phyloP scores from a whole-genome alignment of 1,140 invertebrate species.

The Eufriesea mexicana region DNA sequence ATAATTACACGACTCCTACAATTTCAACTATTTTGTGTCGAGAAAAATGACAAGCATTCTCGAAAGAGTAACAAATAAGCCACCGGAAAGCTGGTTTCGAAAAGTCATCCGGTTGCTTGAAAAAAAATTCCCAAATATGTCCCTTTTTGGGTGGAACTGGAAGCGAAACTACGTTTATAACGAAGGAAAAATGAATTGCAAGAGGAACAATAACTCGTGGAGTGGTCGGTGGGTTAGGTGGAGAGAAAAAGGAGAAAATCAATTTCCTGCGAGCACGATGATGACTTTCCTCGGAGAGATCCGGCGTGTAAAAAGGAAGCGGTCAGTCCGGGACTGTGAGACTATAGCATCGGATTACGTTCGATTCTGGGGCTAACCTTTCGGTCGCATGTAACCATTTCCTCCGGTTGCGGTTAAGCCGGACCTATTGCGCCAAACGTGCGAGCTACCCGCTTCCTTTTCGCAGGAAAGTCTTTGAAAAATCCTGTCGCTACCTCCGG shows the following conservation, averaged over 20 bases:
- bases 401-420: slow-evolving; percentile 43
- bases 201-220: neutral
- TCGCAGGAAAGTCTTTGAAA: slow-evolving; percentile 45
- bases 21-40: too few relatives aligned
- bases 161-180: neutral
- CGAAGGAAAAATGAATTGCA: too few relatives aligned
- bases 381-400: slow-evolving; percentile 39
- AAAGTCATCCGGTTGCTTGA: too few relatives aligned
- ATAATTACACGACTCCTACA: too few relatives aligned
- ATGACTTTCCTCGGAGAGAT: slow-evolving; percentile 7
- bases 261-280: slow-evolving; percentile 5
- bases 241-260: neutral
- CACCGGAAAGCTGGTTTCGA: too few relatives aligned
- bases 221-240: neutral
- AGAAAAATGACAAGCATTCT: too few relatives aligned
- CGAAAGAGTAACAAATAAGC: too few relatives aligned
- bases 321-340: neutral
- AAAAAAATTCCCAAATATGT: too few relatives aligned
- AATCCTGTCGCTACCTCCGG: slow-evolving; percentile 42
- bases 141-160: too few relatives aligned
- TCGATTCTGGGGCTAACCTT: slow-evolving; percentile 31
- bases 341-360: slow-evolving; percentile 47
- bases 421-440: slow-evolving; percentile 30
- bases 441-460: slow-evolving; percentile 24
- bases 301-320: slow-evolving; percentile 29